Base-by-base conservation (phyloP, 2,888 invertebrate genomes). In the Pediacus dermestoides region DNA sequence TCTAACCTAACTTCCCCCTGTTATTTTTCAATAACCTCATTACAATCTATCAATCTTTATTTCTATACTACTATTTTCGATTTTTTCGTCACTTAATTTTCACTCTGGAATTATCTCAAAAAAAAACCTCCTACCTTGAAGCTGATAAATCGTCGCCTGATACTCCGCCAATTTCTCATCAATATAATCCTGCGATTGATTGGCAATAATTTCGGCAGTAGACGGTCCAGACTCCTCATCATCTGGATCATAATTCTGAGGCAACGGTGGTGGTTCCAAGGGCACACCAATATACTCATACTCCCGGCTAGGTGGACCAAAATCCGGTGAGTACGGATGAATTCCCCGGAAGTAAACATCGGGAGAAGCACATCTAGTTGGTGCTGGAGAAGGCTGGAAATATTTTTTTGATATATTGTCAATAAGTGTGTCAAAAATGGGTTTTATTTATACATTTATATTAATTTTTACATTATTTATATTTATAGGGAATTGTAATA, bases 131-230 rank as follows among this genome's bases (percentile, higher is more conserved):
- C 77, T 65, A 88, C 89, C 88, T 81, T 91, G 91, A 60, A 92
- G 74, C 66, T 88, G 82, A 61, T 86, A 83, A 70, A 93, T 93
- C 16, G 92, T 92, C 48, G 88, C 85, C 71, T 92, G 91, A 68
- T 92, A 93, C 73, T 93, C 91, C 34, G 91, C 89, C 60, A 93
- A 77, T 69, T 89, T 88, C 71, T 93, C 93, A 66, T 93, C 93
- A 50, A 93, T 82, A 68, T 92, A 93, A 70, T 93, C 92, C 73
- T 93, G 92, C 42, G 89, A 89, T 72, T 93, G 93, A 67, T 85
- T 87, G 46, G 91, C 91, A 58, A 92, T 91, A 57, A 91, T 91
- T 70, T 91, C 90, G 30, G 91, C 91, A 10, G 91, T 91, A 42
- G 89, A 86, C 6, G 87, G 88, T 27, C 89, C 88, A 53, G 82